Conservation (phyloP, 2,797 vertebrate genomes). For the Myiotriccus ornatus region DNA sequence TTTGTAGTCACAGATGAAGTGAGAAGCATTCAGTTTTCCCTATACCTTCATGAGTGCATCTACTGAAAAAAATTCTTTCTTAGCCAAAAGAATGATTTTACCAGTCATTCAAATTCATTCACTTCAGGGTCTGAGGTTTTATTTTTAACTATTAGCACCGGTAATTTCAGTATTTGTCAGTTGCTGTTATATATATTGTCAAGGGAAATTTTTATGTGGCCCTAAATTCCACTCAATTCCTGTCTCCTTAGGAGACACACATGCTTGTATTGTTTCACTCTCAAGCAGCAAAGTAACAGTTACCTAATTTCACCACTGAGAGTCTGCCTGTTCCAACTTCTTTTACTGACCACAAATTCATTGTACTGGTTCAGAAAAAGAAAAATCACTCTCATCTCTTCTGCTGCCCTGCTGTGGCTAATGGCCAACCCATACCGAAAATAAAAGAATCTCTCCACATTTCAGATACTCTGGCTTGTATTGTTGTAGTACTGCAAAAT, state of each 20-base stretch:
- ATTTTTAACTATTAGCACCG: neutral
- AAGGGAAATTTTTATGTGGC: neutral
- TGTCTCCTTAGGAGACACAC: neutral
- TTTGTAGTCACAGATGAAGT: neutral
- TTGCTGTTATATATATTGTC: neutral
- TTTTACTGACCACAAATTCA: neutral
- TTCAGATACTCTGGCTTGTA: conserved; percentile 13
- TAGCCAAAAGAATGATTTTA: neutral
- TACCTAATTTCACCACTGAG: neutral
- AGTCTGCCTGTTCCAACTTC: neutral
- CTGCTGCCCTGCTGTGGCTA: neutral
- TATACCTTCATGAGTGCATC: neutral
- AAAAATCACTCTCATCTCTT: neutral
- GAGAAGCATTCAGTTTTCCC: neutral
- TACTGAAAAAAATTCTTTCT: neutral
- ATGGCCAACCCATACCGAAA: neutral
- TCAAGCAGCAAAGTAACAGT: neutral
- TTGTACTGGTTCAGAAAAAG: neutral
- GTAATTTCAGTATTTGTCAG: neutral
- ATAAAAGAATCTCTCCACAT: conserved; percentile 9
- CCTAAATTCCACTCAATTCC: neutral
- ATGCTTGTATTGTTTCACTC: neutral
- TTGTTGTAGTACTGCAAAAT: conserved; percentile 55
- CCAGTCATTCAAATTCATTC: neutral
- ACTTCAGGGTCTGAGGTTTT: neutral